These are phyloP conservation scores for Cherax quadricarinatus DNA, from an alignment of 1,140 invertebrate genomes.

Conservation along the genomic window DNA sequence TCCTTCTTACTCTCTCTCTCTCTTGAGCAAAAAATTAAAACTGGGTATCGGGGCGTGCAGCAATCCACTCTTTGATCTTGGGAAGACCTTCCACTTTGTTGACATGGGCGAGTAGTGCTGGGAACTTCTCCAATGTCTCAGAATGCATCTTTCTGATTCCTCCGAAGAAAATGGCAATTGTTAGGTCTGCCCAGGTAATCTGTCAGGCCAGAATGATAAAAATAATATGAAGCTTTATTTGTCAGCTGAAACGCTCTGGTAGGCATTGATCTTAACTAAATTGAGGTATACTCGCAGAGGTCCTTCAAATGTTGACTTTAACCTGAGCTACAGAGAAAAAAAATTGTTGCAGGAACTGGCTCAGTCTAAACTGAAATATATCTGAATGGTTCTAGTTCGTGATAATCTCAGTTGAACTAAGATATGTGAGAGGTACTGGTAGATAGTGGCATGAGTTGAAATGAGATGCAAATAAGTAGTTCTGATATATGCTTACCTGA, in stretches of 20 bases:
- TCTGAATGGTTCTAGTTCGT: background rate
- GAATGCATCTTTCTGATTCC: background rate
- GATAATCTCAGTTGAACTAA: background rate
- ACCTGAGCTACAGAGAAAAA: too few relatives aligned
- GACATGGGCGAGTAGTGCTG: background rate
- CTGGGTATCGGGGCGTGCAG: background rate
- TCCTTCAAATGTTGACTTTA: background rate
- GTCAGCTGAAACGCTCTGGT: too few relatives aligned
- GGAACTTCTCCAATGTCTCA: background rate
- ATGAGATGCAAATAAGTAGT: too few relatives aligned
- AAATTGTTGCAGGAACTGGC: too few relatives aligned
- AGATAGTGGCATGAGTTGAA: too few relatives aligned
- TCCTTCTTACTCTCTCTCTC: too few relatives aligned
- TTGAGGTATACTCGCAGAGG: too few relatives aligned
- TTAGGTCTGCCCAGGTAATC: conserved; percentile 5
- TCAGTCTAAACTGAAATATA: background rate
- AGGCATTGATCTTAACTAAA: too few relatives aligned
- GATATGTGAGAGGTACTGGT: too few relatives aligned
- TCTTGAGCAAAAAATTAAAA: too few relatives aligned
- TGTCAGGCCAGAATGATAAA: background rate
- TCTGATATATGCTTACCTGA: too few relatives aligned
- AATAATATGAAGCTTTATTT: background rate
- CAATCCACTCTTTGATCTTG: background rate
- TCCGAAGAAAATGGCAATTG: background rate
- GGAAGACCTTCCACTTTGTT: background rate